Percentiles rank a stretch among this genome's conserved stretches.
These are phyloP conservation scores for Carollia perspicillata DNA, from an alignment of 2,113 vertebrate species.

Conservation along the genomic window DNA sequence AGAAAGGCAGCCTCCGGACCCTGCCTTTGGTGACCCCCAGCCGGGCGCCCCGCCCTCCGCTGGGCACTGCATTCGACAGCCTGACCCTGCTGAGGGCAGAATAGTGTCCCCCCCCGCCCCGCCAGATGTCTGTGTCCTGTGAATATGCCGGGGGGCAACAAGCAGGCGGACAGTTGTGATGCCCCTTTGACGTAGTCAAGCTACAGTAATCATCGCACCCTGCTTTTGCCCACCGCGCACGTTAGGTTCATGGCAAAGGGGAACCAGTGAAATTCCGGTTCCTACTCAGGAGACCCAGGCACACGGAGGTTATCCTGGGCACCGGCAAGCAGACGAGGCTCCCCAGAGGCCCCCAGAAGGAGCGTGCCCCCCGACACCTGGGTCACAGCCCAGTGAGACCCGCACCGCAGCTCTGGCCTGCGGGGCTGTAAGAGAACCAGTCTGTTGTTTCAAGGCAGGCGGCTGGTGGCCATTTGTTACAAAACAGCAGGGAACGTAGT, in stretches of 20 bases:
- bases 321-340: not conserved
- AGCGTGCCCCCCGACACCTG: not conserved
- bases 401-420: not conserved
- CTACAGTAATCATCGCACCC: not conserved
- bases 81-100: not conserved
- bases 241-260: not conserved
- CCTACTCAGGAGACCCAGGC: not conserved
- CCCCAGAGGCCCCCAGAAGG: not conserved
- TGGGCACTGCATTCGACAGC: not conserved
- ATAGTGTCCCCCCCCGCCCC: accelerated
- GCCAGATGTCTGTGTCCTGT: not conserved
- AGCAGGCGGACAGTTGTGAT: not conserved
- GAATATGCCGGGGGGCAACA: not conserved
- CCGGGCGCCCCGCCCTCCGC: accelerated
- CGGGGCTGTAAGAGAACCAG: not conserved
- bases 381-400: not conserved
- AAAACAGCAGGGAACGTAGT: not conserved
- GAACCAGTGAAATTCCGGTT: not conserved
- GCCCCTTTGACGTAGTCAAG: not conserved
- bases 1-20: not conserved
- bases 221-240: not conserved
- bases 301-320: not conserved
- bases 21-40: not conserved
- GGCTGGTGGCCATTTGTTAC: not conserved
- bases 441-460: not conserved